phyloP scores from a whole-genome alignment of 2,888 invertebrate species.

The Drosophila mettleri region DNA sequence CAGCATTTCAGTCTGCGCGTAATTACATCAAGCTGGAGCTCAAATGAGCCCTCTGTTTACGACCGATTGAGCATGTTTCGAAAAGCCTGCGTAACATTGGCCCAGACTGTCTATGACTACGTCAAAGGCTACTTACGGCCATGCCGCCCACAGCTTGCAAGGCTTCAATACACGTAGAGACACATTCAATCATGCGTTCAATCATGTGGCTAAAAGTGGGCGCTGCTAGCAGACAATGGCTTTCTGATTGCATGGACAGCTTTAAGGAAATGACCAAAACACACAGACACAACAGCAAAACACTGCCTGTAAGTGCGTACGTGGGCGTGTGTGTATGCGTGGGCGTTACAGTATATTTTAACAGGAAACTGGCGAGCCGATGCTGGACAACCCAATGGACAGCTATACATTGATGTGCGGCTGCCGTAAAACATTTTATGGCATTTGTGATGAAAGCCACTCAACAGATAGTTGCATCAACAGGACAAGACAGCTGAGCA shows the following conservation, averaged over 20 bases:
- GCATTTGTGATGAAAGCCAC: conserved; percentile 39
- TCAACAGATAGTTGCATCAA: conserved; percentile 14
- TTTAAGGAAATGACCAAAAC: conserved; percentile 66
- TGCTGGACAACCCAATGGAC: conserved; percentile 53
- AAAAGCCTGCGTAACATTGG: conserved; percentile 28
- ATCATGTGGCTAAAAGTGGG: conserved; percentile 61
- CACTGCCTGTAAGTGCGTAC: conserved; percentile 1
- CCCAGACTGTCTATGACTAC: conserved; percentile 8
- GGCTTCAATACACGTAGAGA: conserved; percentile 12
- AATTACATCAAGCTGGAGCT: conserved; percentile 46
- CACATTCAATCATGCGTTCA: conserved; percentile 72
- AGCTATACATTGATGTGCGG: conserved; percentile 54
- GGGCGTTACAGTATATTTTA: conserved; percentile 26
- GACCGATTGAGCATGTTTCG: conserved; percentile 46
- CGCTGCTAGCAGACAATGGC: conserved; percentile 63
- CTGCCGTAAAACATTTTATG: conserved; percentile 53
- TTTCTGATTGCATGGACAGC: conserved; percentile 69
- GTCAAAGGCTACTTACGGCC: conserved; percentile 27
- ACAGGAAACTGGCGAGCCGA: conserved; percentile 35
- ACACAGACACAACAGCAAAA: conserved; percentile 9
- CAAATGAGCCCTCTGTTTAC: conserved; percentile 47
- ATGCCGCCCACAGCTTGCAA: conserved; percentile 7
- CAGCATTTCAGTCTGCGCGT: conserved; percentile 27
- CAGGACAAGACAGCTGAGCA: neutral
- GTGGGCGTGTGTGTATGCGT: conserved; percentile 8